Percentiles rank a stretch among this genome's conserved stretches.
Evolutionary conservation across 2,797 vertebrate species (phyloP).

Genomic region (Zenarchopterus dispar): DNA sequence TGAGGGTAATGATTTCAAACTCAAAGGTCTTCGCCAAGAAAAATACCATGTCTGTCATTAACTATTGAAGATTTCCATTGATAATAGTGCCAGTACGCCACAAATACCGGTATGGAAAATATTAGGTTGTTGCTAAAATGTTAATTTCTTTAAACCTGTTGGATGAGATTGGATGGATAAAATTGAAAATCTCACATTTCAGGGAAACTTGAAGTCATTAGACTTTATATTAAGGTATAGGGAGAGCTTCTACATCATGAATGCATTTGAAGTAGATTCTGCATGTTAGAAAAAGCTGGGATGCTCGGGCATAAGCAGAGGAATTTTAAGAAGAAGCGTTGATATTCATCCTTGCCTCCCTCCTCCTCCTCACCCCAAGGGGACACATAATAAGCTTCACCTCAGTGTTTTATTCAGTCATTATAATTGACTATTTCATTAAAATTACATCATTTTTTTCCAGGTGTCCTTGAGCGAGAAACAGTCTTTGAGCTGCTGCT

Average conservation of each 20-base stretch:
- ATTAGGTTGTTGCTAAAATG: background rate
- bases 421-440: constrained; percentile 31
- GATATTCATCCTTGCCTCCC: constrained; percentile 22
- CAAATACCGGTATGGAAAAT: background rate
- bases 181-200: background rate
- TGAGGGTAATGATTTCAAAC: no score
- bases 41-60: no score
- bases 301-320: background rate
- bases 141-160: background rate
- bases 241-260: background rate
- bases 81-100: background rate
- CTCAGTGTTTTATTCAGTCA: constrained; percentile 35
- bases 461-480: constrained; percentile 30
- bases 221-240: background rate
- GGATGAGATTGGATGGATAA: background rate
- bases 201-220: background rate
- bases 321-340: constrained; percentile 32
- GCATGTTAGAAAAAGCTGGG: constrained; percentile 14
- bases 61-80: background rate
- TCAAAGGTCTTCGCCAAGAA: no score
- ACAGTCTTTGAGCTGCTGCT: constrained; percentile 20
- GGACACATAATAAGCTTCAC: constrained; percentile 12
- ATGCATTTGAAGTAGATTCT: constrained; percentile 1
- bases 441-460: constrained; percentile 10
- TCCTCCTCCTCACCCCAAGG: background rate